Conservation (phyloP, 2,888 invertebrate species). For the Sialis lutaria region DNA sequence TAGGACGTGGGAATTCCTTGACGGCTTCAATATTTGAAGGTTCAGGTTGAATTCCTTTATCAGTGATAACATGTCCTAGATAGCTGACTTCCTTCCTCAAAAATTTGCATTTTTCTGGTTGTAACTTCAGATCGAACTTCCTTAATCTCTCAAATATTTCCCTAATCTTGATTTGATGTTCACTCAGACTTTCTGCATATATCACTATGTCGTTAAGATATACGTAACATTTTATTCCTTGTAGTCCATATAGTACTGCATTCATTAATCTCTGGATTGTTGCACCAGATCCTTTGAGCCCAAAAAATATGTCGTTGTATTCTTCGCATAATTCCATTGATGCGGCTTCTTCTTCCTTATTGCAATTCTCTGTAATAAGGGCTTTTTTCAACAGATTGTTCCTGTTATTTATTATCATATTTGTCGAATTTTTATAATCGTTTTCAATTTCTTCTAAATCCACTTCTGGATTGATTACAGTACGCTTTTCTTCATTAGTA, state of each 20-base stretch:
- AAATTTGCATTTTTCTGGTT: conserved; percentile 13
- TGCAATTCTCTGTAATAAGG: too few species aligned
- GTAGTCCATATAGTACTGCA: conserved; percentile 12
- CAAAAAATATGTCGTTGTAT: conserved; percentile 1
- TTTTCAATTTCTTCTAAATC: too few species aligned
- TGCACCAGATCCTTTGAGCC: conserved; percentile 14
- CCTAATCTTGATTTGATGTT: conserved; percentile 7
- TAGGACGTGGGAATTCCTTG: conserved; percentile 11
- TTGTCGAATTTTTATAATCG: too few species aligned
- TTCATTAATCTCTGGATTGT: conserved; percentile 17
- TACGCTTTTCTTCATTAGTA: too few species aligned
- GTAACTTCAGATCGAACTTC: conserved; percentile 8
- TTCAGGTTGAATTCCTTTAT: conserved; percentile 11
- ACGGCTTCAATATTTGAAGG: conserved; percentile 11
- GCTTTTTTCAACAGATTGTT: too few species aligned
- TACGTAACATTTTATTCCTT: conserved; percentile 5
- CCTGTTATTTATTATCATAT: too few species aligned
- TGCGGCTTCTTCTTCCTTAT: too few species aligned
- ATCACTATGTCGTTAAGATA: conserved; percentile 8
- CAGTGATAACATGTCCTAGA: conserved; percentile 10
- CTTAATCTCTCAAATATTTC: conserved; percentile 12
- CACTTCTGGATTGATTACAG: too few species aligned
- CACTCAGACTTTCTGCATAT: conserved; percentile 5
- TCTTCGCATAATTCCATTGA: too few species aligned
- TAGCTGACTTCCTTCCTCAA: conserved; percentile 7